Evolutionary conservation across 2,888 invertebrate species (phyloP).

Genomic region (Chaetogeoica ovagalla): DNA sequence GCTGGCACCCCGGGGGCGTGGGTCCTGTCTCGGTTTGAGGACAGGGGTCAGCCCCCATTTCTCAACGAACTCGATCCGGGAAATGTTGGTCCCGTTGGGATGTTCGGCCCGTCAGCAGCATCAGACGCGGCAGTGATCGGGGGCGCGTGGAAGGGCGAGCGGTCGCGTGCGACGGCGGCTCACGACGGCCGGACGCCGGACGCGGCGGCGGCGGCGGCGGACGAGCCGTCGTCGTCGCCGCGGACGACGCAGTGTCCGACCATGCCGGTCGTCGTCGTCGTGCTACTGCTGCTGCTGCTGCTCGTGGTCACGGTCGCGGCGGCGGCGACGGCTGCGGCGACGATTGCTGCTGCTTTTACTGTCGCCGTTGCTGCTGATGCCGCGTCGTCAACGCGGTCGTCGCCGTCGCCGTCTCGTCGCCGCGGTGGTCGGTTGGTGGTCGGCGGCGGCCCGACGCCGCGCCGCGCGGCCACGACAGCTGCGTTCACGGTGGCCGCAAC

Average conservation of each 20-base stretch:
- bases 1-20: constrained; percentile 67
- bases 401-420: no score
- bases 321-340: no score
- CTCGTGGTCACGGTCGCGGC: background rate
- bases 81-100: constrained; percentile 73
- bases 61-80: constrained; percentile 96
- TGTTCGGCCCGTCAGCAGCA: constrained; percentile 52
- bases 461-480: no score
- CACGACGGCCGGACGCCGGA: constrained; percentile 6
- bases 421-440: no score
- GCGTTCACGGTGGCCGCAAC: background rate
- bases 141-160: constrained; percentile 68
- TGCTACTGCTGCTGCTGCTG: no score
- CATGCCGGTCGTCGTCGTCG: background rate
- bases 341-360: no score
- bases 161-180: constrained; percentile 70
- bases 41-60: constrained; percentile 98
- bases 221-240: background rate
- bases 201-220: constrained; percentile 23
- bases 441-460: no score
- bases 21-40: constrained; percentile 94
- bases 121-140: constrained; percentile 42
- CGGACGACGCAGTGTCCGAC: background rate
- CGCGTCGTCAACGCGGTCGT: no score
- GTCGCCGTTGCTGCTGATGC: no score